Evolutionary conservation across 1,140 invertebrate species (phyloP).

Genomic region (Chrysomallon squamiferum): DNA sequence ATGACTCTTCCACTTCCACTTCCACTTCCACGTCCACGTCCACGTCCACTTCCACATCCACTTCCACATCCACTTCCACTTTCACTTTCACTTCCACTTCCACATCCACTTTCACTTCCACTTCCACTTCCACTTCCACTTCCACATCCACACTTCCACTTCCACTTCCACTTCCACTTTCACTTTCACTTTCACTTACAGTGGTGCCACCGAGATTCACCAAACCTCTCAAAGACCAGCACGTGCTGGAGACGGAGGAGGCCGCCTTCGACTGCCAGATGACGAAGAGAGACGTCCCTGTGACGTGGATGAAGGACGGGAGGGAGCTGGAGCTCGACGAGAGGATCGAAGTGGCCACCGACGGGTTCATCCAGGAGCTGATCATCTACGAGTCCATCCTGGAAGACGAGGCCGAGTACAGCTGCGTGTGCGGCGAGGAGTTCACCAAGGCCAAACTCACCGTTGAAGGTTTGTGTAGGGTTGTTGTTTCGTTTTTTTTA

Average conservation of each 20-base stretch:
- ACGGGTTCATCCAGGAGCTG: constrained; percentile 51
- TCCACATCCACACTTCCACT: too few relatives aligned
- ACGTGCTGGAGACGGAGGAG: constrained; percentile 43
- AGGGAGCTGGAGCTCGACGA: constrained; percentile 70
- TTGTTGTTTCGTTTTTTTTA: background rate
- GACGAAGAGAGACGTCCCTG: constrained; percentile 46
- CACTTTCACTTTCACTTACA: too few relatives aligned
- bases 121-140: too few relatives aligned
- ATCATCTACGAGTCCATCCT: constrained; percentile 46
- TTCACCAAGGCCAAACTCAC: constrained; percentile 46
- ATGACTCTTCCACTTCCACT: too few relatives aligned
- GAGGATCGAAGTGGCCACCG: constrained; percentile 73
- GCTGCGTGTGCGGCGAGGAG: constrained; percentile 48
- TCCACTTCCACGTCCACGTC: too few relatives aligned
- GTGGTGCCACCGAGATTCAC: constrained; percentile 51
- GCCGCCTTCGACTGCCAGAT: constrained; percentile 57
- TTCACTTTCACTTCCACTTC: too few relatives aligned
- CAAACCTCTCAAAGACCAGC: constrained; percentile 43
- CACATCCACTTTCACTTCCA: too few relatives aligned
- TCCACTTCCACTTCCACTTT: too few relatives aligned
- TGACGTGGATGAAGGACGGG: constrained; percentile 69
- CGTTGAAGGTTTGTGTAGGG: constrained; percentile 49
- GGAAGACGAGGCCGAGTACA: constrained; percentile 51
- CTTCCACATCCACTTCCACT: too few relatives aligned
- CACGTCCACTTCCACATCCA: too few relatives aligned